Evolutionary conservation across 2,888 invertebrate species (phyloP).

Genomic region (Phytoseiulus persimilis): DNA sequence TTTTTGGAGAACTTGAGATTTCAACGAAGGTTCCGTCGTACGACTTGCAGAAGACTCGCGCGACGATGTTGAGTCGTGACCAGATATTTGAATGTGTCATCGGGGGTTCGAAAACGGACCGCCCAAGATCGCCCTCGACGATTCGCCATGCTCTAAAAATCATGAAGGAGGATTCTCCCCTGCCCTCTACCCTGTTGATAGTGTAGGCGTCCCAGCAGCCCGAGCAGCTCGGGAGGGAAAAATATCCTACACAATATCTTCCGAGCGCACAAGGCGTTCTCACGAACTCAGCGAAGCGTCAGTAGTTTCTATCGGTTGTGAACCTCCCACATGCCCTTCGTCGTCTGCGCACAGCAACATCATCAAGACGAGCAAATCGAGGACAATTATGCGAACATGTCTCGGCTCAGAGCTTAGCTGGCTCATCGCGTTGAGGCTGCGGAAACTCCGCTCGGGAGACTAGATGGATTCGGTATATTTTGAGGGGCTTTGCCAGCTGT

Average conservation of each 20-base stretch:
- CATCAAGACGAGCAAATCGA: not conserved
- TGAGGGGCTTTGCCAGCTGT: not conserved
- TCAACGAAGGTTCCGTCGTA: too few relatives aligned
- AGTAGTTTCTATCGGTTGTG: not conserved
- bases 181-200: not conserved
- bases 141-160: not conserved
- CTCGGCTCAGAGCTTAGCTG: not conserved
- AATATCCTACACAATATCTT: not conserved
- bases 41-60: too few relatives aligned
- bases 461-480: not conserved
- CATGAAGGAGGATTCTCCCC: not conserved
- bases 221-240: not conserved
- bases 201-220: not conserved
- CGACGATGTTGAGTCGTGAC: too few relatives aligned
- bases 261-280: not conserved
- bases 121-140: not conserved
- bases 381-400: not conserved
- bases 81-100: too few relatives aligned
- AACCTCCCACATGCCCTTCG: not conserved
- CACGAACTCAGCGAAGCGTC: not conserved
- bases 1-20: too few relatives aligned
- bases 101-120: too few relatives aligned
- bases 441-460: not conserved
- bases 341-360: not conserved
- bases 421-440: not conserved